Conservation (phyloP, 2,797 vertebrate genomes). For the Acrocephalus scirpaceus region DNA sequence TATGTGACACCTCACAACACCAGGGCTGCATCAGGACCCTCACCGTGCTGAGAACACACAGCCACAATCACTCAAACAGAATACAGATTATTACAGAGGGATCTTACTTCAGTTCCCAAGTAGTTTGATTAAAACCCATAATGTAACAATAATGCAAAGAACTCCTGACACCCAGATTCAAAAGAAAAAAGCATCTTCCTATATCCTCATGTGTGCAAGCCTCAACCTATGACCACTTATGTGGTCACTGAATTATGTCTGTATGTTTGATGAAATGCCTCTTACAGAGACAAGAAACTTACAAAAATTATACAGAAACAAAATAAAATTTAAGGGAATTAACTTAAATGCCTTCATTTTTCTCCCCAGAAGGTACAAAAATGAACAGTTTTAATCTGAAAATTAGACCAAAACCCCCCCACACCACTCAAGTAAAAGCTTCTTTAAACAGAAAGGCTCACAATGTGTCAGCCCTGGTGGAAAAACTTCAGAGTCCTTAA, state of each 20-base stretch:
- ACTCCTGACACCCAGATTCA: neutral
- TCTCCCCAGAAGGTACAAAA: neutral
- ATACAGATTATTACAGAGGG: neutral
- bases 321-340: neutral
- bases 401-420: rapidly evolving
- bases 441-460: neutral
- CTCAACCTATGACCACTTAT: neutral
- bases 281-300: neutral
- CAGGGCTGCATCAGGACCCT: neutral
- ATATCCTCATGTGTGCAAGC: neutral
- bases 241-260: neutral
- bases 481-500: neutral
- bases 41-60: rapidly evolving
- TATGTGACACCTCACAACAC: rapidly evolving
- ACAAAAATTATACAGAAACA: neutral
- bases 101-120: neutral
- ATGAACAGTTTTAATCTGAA: neutral
- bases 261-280: neutral
- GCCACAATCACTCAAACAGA: neutral
- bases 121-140: neutral
- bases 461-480: neutral
- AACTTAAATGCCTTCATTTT: neutral
- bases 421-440: neutral
- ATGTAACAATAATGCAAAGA: neutral
- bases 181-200: neutral